Conservation (phyloP, 2,888 invertebrate genomes). For the Lithosia quadra region DNA sequence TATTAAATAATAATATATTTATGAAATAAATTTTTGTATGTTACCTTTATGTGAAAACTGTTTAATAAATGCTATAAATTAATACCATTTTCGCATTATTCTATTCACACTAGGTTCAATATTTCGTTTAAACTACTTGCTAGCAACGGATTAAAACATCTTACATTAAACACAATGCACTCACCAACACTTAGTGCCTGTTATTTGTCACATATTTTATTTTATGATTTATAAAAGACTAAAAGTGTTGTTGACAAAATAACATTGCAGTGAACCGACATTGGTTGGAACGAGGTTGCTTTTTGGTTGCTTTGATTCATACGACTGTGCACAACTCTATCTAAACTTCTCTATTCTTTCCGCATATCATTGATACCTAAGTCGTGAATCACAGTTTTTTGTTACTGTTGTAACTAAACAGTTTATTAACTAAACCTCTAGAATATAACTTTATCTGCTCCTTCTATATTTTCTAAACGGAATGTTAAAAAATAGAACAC, state of each 20-base stretch:
- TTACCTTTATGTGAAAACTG: slow-evolving; percentile 84
- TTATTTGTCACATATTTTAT: slow-evolving; percentile 61
- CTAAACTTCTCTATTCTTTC: slow-evolving; percentile 72
- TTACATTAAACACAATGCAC: slow-evolving; percentile 65
- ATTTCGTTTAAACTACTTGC: slow-evolving; percentile 21
- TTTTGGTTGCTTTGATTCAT: slow-evolving; percentile 72
- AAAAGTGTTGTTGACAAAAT: not conserved
- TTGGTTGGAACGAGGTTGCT: slow-evolving; percentile 65
- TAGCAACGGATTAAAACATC: slow-evolving; percentile 36
- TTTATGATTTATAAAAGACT: slow-evolving; percentile 11
- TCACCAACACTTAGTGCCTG: slow-evolving; percentile 58
- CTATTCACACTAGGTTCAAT: slow-evolving; percentile 22
- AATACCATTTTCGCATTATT: slow-evolving; percentile 83
- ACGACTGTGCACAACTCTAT: slow-evolving; percentile 71
- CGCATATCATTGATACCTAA: slow-evolving; percentile 72
- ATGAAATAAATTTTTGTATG: slow-evolving; percentile 81
- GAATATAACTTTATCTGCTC: slow-evolving; percentile 54
- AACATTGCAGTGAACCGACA: slow-evolving; percentile 3
- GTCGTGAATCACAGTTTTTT: slow-evolving; percentile 70
- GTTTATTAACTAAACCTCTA: slow-evolving; percentile 78
- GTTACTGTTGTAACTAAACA: slow-evolving; percentile 83
- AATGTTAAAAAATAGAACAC: not conserved
- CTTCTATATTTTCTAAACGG: not conserved
- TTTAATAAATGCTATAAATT: slow-evolving; percentile 85
- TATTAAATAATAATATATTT: slow-evolving; percentile 82